phyloP scores from a whole-genome alignment of 2,797 vertebrate species.

The Merluccius polli region DNA sequence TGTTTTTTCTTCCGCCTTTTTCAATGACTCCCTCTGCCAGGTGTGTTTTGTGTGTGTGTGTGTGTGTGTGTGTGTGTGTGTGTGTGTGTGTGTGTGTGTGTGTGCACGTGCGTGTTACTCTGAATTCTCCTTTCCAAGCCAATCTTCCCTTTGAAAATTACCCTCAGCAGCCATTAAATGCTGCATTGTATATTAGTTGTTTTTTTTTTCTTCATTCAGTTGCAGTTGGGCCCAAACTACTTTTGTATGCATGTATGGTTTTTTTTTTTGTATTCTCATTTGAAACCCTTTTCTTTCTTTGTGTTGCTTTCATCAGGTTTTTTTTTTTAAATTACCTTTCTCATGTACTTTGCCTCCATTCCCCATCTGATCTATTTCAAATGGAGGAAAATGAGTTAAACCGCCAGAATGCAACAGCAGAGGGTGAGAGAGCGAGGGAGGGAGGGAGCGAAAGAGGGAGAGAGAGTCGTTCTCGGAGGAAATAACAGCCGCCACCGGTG shows the following conservation, averaged over 20 bases:
- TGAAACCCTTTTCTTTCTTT: neutral
- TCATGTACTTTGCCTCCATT: constrained; percentile 4
- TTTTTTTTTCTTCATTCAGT: constrained; percentile 42
- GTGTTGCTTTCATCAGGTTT: constrained; percentile 19
- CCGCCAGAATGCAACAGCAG: constrained; percentile 56
- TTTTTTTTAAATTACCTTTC: constrained; percentile 10
- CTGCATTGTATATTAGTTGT: constrained; percentile 19
- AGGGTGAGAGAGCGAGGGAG: constrained; percentile 18
- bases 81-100: neutral
- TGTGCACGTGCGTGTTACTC: neutral
- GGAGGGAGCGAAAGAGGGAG: too few relatives aligned
- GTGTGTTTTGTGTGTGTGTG: neutral
- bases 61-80: neutral
- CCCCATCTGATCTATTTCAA: constrained; percentile 55
- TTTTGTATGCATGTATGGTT: constrained; percentile 38
- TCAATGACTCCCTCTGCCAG: neutral
- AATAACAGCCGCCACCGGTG: constrained; percentile 61
- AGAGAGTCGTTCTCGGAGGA: constrained; percentile 57
- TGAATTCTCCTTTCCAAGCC: constrained; percentile 19
- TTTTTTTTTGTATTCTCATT: constrained; percentile 34
- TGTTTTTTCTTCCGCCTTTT: neutral
- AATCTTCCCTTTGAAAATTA: constrained; percentile 1
- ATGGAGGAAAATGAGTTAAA: constrained; percentile 66
- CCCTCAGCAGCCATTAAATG: constrained; percentile 36
- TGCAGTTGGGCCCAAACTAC: constrained; percentile 38